phyloP scores from a whole-genome alignment of 2,797 vertebrate genomes.

The Cuculus canorus region DNA sequence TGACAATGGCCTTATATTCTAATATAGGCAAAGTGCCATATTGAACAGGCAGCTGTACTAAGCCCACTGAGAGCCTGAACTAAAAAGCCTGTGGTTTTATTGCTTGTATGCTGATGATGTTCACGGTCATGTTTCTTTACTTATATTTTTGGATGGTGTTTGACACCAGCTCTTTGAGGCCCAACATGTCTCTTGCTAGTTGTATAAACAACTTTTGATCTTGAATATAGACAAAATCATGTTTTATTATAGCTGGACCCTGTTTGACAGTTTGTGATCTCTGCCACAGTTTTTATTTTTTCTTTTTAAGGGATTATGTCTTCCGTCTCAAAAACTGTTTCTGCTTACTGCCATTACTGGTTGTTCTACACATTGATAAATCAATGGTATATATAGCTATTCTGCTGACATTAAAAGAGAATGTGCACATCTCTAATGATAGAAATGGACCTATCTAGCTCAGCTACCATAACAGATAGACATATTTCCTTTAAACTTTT shows the following conservation, averaged over 20 bases:
- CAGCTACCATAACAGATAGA: background rate
- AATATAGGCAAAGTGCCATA: background rate
- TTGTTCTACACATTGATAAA: background rate
- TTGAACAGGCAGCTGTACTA: background rate
- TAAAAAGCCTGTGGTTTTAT: background rate
- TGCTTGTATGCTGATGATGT: background rate
- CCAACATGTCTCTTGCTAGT: background rate
- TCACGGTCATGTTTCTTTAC: background rate
- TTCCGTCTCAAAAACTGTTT: background rate
- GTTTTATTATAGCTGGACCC: background rate
- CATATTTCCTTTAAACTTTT: background rate
- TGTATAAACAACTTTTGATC: background rate
- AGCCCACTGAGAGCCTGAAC: background rate
- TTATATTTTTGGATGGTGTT: background rate
- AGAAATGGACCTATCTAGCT: background rate
- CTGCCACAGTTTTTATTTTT: background rate
- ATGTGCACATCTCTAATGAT: rapidly evolving
- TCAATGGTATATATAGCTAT: background rate
- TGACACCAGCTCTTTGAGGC: background rate
- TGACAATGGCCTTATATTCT: background rate
- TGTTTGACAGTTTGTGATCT: background rate
- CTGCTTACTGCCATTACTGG: background rate
- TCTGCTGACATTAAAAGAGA: background rate
- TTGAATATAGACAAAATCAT: background rate
- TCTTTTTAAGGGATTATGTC: background rate